These are phyloP conservation scores for Stichodactyla mertensii DNA, from an alignment of 64 coral and sea anemone genomes.

Conservation along the genomic window DNA sequence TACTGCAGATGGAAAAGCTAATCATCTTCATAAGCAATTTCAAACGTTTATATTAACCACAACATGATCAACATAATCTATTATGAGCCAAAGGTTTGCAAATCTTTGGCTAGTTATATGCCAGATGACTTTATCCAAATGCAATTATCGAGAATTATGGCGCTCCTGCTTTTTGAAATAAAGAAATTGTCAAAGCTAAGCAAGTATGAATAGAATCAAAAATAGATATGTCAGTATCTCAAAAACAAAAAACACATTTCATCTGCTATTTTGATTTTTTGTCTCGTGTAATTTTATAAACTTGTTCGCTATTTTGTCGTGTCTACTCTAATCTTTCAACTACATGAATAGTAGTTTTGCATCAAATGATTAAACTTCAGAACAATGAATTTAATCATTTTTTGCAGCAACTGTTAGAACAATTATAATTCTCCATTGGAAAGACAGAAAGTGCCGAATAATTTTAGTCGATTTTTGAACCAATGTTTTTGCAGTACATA, in stretches of 20 bases:
- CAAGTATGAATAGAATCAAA: background rate
- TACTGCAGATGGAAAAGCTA: conserved; percentile 9
- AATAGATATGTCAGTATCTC: background rate
- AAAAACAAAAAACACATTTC: background rate
- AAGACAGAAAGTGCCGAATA: background rate
- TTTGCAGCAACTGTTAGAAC: background rate
- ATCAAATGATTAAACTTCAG: background rate
- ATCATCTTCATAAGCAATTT: background rate
- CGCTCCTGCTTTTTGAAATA: background rate
- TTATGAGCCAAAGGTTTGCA: background rate
- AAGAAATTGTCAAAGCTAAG: background rate
- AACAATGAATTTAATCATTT: background rate
- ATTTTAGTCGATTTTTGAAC: background rate
- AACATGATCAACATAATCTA: background rate
- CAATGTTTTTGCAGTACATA: background rate
- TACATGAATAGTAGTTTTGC: too few species aligned
- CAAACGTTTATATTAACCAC: background rate
- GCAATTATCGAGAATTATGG: background rate
- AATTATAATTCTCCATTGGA: background rate
- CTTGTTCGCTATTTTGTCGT: too few species aligned
- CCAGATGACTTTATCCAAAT: background rate
- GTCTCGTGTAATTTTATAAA: too few species aligned
- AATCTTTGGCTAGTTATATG: background rate
- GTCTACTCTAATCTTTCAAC: too few species aligned
- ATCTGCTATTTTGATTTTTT: too few species aligned